A percentile compares a stretch with the other conserved stretches of the same genome.
These are phyloP conservation scores for Gastrophryne carolinensis DNA, from an alignment of 2,797 vertebrate species.

Conservation along the genomic window DNA sequence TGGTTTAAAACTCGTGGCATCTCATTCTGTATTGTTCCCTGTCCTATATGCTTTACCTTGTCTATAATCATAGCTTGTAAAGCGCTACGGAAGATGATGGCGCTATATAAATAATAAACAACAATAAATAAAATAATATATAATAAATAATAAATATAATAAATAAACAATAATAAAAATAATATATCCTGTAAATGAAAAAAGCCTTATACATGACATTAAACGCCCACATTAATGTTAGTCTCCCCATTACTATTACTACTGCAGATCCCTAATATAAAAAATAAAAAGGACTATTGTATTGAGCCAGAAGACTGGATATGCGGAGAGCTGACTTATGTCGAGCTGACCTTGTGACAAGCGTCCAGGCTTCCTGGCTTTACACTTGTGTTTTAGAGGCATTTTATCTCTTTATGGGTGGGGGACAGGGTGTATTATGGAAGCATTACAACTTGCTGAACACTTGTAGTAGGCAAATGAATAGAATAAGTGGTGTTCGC, in stretches of 20 bases:
- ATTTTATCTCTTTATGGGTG: conserved; percentile 40
- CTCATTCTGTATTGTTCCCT: too few relatives aligned
- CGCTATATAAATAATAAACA: too few relatives aligned
- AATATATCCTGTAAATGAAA: neutral
- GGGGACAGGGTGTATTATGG: conserved; percentile 46
- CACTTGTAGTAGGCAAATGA: conserved; percentile 35
- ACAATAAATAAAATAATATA: too few relatives aligned
- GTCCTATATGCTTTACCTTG: too few relatives aligned
- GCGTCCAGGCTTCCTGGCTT: conserved; percentile 22
- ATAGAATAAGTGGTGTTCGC: conserved; percentile 15
- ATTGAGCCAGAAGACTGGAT: neutral
- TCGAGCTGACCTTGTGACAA: conserved; percentile 17
- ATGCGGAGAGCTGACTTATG: neutral
- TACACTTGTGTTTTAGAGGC: conserved; percentile 28
- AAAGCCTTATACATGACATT: too few relatives aligned
- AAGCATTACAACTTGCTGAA: conserved; percentile 40
- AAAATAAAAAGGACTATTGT: neutral
- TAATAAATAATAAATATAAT: too few relatives aligned
- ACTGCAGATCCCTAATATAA: neutral
- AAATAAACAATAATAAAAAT: too few relatives aligned
- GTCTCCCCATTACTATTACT: too few relatives aligned
- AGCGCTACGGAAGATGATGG: too few relatives aligned
- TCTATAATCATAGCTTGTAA: too few relatives aligned
- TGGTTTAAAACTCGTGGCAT: too few relatives aligned
- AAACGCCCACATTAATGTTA: too few relatives aligned